Percentiles rank a stretch among this genome's conserved stretches.
Evolutionary conservation across 2,797 vertebrate species (phyloP).

Genomic region (Alauda arvensis): DNA sequence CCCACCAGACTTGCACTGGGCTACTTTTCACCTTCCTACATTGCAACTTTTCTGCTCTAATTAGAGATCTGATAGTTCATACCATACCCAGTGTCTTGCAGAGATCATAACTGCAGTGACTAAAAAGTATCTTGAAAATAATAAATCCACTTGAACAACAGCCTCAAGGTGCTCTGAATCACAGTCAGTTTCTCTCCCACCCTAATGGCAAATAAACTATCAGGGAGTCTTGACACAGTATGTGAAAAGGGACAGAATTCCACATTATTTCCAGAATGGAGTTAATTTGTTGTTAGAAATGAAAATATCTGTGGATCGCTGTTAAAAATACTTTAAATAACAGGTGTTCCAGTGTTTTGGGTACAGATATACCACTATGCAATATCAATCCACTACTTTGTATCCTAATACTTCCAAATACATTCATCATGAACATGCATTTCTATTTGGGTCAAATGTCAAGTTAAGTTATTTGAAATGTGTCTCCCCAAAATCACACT

Average conservation of each 20-base stretch:
- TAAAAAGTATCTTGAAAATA: neutral
- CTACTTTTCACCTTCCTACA: neutral
- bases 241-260: neutral
- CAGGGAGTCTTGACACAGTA: neutral
- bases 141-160: neutral
- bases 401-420: neutral
- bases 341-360: neutral
- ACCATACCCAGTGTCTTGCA: neutral
- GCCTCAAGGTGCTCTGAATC: neutral
- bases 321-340: neutral
- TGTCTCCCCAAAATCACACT: neutral
- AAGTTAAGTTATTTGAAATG: neutral
- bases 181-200: neutral
- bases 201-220: neutral
- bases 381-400: neutral
- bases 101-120: neutral
- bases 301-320: neutral
- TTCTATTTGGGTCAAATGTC: neutral
- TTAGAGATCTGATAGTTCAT: neutral
- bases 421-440: neutral
- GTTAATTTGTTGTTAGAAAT: neutral
- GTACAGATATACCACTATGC: neutral
- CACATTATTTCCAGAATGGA: neutral
- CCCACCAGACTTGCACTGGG: neutral
- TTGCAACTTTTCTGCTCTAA: neutral